Evolutionary conservation across 1,140 invertebrate species (phyloP), one percentile per base, ranked within the genome.

Genomic region (Drosophila neocordata): DNA sequence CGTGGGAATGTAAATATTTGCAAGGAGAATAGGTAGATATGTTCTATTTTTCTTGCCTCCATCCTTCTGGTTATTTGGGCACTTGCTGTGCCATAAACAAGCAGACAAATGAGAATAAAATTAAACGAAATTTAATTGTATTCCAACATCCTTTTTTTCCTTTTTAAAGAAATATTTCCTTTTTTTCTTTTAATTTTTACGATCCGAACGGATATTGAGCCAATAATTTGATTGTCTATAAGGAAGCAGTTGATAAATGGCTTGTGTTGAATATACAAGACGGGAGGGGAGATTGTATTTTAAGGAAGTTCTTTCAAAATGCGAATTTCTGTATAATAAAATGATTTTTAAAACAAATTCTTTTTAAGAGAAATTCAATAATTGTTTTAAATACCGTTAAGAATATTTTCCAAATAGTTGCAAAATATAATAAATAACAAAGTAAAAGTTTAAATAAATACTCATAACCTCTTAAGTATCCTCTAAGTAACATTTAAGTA

Each of bases 191-290:
- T 20, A 34, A 56, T 20, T 58, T 69, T 52, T 12, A 11, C 41
- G 18, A 37, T 65, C 57, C 11, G 22, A 69, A 18, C 82, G 82
- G 79, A 90, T 84, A 90, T 88, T 83, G 82, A 76, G 74, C 77
- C 77, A 88, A 90, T 90, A 77, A 84, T 83, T 90, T 80, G 87
- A 80, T 90, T 90, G 79, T 90, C 77, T 77, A n/a, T n/a, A 56
- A 38, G 72, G 34, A 59, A 55, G 65, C 65, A 78, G 75, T 80
- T 74, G 69, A 55, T 41, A 74, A 77, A 80, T 77, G 57, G 52
- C 13, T 24, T 41, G 41, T 12, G 59, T 24, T 24, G 48, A 71
- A 18, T n/a, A 63, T 13, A 15, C n/a, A n/a, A n/a, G 24, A 24
- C 4, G 53, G 8, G 4, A 9, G 34, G 3, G 18, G 6, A 48